phyloP scores from a whole-genome alignment of 2,888 invertebrate species.

The Aleiodes testaceus region DNA sequence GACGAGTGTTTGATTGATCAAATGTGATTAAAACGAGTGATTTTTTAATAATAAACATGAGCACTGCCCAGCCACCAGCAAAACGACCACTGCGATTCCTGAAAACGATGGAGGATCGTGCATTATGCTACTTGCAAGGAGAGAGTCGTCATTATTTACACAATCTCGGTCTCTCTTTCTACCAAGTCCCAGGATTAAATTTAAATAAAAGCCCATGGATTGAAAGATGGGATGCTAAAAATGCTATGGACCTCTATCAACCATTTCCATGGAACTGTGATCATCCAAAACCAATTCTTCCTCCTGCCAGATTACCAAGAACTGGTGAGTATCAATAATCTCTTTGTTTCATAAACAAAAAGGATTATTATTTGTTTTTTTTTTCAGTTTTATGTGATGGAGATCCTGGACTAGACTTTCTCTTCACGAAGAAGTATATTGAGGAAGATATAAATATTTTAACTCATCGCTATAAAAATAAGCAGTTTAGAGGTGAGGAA shows the following conservation, averaged over 20 bases:
- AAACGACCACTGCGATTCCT: too few species aligned
- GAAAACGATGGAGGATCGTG: too few species aligned
- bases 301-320: constrained; percentile 61
- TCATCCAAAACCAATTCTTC: constrained; percentile 67
- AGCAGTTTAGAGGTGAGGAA: constrained; percentile 39
- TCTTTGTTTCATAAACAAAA: too few species aligned
- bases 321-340: constrained; percentile 53
- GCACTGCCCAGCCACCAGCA: too few species aligned
- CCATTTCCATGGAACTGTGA: constrained; percentile 65
- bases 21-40: too few species aligned
- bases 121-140: constrained; percentile 53
- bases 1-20: too few species aligned
- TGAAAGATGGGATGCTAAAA: constrained; percentile 55
- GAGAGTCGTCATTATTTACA: constrained; percentile 53
- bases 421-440: constrained; percentile 59
- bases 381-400: constrained; percentile 57
- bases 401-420: constrained; percentile 63
- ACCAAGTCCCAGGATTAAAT: constrained; percentile 61
- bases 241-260: constrained; percentile 55
- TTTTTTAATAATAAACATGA: too few species aligned
- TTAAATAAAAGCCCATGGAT: constrained; percentile 52
- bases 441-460: constrained; percentile 60
- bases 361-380: constrained; percentile 27
- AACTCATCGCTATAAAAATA: constrained; percentile 52
- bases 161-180: constrained; percentile 26